Percentiles rank a stretch among this genome's conserved stretches.
Conservation (phyloP, 2,888 invertebrate genomes). For the Melanostoma mellinum region DNA sequence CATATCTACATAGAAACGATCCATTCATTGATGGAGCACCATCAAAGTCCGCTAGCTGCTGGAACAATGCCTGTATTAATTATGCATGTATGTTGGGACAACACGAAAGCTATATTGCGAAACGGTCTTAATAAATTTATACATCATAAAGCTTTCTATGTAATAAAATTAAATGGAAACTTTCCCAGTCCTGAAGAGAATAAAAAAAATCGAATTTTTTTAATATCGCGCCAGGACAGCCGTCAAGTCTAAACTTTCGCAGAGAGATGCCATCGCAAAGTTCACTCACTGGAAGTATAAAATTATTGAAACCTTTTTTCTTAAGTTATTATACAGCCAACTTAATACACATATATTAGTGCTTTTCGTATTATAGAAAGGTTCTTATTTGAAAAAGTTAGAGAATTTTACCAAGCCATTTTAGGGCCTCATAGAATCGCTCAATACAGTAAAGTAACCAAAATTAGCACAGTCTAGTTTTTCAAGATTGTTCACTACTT, state of each 20-base stretch:
- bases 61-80: constrained; percentile 32
- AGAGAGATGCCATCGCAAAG: constrained; percentile 30
- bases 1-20: neutral
- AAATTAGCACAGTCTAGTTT: no score
- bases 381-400: no score
- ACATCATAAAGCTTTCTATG: constrained; percentile 62
- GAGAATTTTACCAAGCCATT: no score
- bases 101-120: constrained; percentile 21
- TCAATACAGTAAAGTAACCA: no score
- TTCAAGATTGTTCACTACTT: no score
- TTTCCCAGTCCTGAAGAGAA: constrained; percentile 54
- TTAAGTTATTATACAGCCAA: no score
- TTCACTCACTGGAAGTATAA: no score
- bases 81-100: constrained; percentile 31
- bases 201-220: constrained; percentile 54
- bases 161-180: constrained; percentile 67
- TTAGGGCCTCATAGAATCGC: no score
- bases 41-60: constrained; percentile 15
- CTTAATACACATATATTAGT: no score
- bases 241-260: constrained; percentile 20
- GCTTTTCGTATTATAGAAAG: no score
- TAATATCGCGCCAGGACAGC: constrained; percentile 20
- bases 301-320: no score
- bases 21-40: neutral
- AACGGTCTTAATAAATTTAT: constrained; percentile 69